Percentiles rank a stretch among this genome's conserved stretches.
phyloP scores from a whole-genome alignment of 1,140 invertebrate species.

The Aphidius ervi region DNA sequence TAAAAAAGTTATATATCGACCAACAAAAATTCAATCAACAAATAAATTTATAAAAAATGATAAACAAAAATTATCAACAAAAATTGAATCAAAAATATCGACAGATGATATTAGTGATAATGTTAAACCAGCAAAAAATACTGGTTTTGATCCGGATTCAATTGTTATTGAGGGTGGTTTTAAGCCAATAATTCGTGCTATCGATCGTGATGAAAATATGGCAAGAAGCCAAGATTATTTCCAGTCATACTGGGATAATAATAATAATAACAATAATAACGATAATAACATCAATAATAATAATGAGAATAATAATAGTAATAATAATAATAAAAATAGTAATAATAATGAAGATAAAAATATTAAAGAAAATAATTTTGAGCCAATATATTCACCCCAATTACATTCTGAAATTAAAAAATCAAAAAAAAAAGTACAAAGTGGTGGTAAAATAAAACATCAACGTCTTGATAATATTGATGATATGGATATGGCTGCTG shows the following conservation, averaged over 20 bases:
- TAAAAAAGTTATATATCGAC: conserved; percentile 2
- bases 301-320: conserved; percentile 33
- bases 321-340: conserved; percentile 34
- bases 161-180: conserved; percentile 80
- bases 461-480: conserved; percentile 37
- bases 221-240: conserved; percentile 40
- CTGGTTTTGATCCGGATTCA: conserved; percentile 73
- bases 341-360: conserved; percentile 43
- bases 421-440: conserved; percentile 47
- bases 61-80: conserved; percentile 25
- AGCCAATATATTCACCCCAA: conserved; percentile 37
- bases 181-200: conserved; percentile 70
- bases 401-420: conserved; percentile 47
- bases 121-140: conserved; percentile 56
- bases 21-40: conserved; percentile 5
- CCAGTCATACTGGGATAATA: conserved; percentile 31
- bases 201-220: conserved; percentile 53
- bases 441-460: conserved; percentile 23
- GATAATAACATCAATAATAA: conserved; percentile 40
- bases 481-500: conserved; percentile 63
- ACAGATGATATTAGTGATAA: conserved; percentile 18
- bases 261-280: conserved; percentile 45
- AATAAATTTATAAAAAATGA: conserved; percentile 31
- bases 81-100: conserved; percentile 33
- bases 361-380: neutral